Evolutionary conservation across 1,140 invertebrate species (phyloP).

Genomic region (Rhagoletis pomonella): DNA sequence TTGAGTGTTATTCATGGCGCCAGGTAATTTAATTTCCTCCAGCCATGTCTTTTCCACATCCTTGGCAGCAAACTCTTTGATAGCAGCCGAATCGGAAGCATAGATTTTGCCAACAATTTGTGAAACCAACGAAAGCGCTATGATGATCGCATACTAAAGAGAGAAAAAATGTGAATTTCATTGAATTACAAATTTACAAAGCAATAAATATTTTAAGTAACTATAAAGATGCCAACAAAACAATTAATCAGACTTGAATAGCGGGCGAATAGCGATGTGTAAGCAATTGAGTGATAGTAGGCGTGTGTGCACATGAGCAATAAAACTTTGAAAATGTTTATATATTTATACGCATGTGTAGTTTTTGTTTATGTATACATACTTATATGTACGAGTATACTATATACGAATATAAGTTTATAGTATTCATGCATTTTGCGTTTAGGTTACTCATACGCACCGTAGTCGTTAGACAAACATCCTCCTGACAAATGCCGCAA

Average conservation of each 20-base stretch:
- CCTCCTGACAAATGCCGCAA: slow-evolving; percentile 69
- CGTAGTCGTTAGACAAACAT: slow-evolving; percentile 66
- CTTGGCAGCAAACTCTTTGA: slow-evolving; percentile 64
- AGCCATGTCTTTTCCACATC: slow-evolving; percentile 63
- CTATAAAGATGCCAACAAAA: neutral
- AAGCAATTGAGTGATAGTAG: neutral
- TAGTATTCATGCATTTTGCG: no score
- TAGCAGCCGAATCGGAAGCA: slow-evolving; percentile 59
- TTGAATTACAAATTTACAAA: slow-evolving; percentile 49
- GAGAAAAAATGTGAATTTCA: neutral
- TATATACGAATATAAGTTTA: no score
- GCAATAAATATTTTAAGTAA: neutral
- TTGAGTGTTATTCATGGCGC: slow-evolving; percentile 68
- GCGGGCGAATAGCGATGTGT: neutral
- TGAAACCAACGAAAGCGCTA: slow-evolving; percentile 60
- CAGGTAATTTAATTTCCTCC: slow-evolving; percentile 62
- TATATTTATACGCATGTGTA: neutral
- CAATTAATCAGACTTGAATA: neutral
- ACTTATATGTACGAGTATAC: neutral
- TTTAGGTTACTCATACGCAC: slow-evolving; percentile 60
- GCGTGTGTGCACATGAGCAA: no score
- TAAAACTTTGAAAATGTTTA: neutral
- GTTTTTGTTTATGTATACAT: neutral
- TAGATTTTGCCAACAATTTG: slow-evolving; percentile 61
- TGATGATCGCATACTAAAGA: slow-evolving; percentile 65